Conservation (phyloP, 2,113 vertebrate genomes). For the Tiliqua scincoides region DNA sequence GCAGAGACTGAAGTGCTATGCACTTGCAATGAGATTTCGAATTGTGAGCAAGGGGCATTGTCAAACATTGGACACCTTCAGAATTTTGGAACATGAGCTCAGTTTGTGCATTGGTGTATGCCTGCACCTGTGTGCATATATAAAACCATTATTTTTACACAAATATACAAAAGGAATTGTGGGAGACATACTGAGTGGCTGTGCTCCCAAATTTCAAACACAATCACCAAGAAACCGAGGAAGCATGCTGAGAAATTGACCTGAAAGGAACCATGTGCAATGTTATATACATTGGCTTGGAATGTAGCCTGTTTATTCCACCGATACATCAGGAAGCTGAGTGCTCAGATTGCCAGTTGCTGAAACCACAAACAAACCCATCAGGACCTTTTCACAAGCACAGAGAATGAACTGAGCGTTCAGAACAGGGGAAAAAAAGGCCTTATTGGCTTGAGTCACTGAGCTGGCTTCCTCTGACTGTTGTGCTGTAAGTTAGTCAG, state of each 20-base stretch:
- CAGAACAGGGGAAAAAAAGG: constrained; percentile 52
- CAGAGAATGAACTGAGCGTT: constrained; percentile 58
- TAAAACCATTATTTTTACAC: not conserved
- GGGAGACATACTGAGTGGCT: not conserved
- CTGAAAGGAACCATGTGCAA: constrained; percentile 10
- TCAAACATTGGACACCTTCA: not conserved
- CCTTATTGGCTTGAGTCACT: constrained; percentile 76
- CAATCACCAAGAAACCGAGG: not conserved
- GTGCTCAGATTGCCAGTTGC: constrained; percentile 40
- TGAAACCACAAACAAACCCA: constrained; percentile 46
- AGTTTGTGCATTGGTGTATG: not conserved
- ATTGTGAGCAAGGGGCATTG: not conserved
- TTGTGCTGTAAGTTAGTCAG: constrained; percentile 79
- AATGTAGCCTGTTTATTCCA: not conserved
- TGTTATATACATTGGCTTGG: constrained; percentile 22
- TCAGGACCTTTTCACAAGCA: constrained; percentile 47
- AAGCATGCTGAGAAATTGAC: not conserved
- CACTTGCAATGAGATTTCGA: not conserved
- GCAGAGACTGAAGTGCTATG: not conserved
- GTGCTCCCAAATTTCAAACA: not conserved
- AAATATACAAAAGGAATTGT: not conserved
- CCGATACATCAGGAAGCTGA: not conserved
- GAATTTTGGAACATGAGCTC: not conserved
- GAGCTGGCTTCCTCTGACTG: constrained; percentile 74
- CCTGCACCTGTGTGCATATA: not conserved